phyloP scores from a whole-genome alignment of 2,888 invertebrate species.

The Agrotis puta region DNA sequence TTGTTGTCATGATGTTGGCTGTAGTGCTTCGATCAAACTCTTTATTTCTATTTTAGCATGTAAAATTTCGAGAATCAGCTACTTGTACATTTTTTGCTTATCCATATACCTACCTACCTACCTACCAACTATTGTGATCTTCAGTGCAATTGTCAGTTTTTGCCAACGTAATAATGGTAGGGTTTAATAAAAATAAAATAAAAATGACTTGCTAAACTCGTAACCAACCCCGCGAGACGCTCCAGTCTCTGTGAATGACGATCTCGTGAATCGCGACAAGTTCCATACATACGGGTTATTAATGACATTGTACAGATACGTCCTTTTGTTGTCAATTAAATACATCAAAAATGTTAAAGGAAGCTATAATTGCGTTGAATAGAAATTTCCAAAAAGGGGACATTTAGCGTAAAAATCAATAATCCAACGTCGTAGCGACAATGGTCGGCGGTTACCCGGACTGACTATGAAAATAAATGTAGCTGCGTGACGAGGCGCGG shows the following conservation, averaged over 20 bases:
- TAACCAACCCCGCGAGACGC: slow-evolving; percentile 51
- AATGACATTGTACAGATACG: slow-evolving; percentile 85
- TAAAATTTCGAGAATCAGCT: too few relatives aligned
- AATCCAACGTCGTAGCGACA: slow-evolving; percentile 86
- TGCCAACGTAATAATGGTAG: slow-evolving; percentile 6
- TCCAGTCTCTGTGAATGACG: slow-evolving; percentile 56
- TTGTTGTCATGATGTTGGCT: neutral
- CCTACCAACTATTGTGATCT: neutral
- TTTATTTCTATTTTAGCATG: too few relatives aligned
- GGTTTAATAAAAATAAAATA: slow-evolving; percentile 52
- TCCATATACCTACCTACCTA: too few relatives aligned
- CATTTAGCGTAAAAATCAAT: slow-evolving; percentile 91
- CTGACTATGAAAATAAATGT: slow-evolving; percentile 89
- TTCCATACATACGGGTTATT: slow-evolving; percentile 87
- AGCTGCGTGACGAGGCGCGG: slow-evolving; percentile 87
- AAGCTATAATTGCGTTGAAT: slow-evolving; percentile 88
- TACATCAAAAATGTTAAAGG: slow-evolving; percentile 85
- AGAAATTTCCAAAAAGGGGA: slow-evolving; percentile 84
- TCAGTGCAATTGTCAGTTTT: slow-evolving; percentile 22
- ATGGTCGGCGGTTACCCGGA: slow-evolving; percentile 86
- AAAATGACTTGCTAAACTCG: slow-evolving; percentile 71
- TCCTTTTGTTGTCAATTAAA: slow-evolving; percentile 82
- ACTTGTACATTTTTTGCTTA: neutral
- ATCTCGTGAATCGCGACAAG: slow-evolving; percentile 83
- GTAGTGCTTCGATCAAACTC: too few relatives aligned